Percentiles rank a stretch among this genome's conserved stretches.
phyloP scores from a whole-genome alignment of 2,888 invertebrate species.

The Chymomyza fuscimana region DNA sequence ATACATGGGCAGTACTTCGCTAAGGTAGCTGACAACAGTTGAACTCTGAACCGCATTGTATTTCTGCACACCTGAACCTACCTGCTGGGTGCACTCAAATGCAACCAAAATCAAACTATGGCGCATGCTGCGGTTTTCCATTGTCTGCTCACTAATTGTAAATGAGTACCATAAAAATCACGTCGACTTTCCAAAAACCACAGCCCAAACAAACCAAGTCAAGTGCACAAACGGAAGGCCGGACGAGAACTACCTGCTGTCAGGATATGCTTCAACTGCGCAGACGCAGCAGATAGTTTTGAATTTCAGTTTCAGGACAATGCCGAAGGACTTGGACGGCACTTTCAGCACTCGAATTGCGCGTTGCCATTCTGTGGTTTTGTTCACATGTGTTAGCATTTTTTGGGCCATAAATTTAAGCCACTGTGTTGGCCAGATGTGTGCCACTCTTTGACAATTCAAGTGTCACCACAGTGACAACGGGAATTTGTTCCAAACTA shows the following conservation, averaged over 20 bases:
- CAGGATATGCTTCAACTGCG: conserved; percentile 31
- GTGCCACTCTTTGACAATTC: neutral
- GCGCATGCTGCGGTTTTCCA: conserved; percentile 70
- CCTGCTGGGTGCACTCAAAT: conserved; percentile 24
- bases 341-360: conserved; percentile 61
- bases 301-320: conserved; percentile 48
- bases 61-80: conserved; percentile 35
- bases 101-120: conserved; percentile 13
- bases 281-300: conserved; percentile 33
- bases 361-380: conserved; percentile 59
- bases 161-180: conserved; percentile 57
- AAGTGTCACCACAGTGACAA: neutral
- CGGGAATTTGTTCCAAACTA: neutral
- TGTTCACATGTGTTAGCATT: conserved; percentile 46
- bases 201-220: conserved; percentile 48
- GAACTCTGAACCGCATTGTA: conserved; percentile 29
- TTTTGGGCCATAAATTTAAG: conserved; percentile 9
- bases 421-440: neutral
- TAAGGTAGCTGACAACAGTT: conserved; percentile 27
- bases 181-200: conserved; percentile 36
- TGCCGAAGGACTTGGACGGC: conserved; percentile 32
- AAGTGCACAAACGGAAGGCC: conserved; percentile 50
- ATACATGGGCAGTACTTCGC: conserved; percentile 23
- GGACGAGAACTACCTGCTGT: conserved; percentile 52
- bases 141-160: conserved; percentile 44